Percentiles rank a stretch among this genome's conserved stretches.
Conservation (phyloP, 2,797 vertebrate genomes). For the Borostomias antarcticus region DNA sequence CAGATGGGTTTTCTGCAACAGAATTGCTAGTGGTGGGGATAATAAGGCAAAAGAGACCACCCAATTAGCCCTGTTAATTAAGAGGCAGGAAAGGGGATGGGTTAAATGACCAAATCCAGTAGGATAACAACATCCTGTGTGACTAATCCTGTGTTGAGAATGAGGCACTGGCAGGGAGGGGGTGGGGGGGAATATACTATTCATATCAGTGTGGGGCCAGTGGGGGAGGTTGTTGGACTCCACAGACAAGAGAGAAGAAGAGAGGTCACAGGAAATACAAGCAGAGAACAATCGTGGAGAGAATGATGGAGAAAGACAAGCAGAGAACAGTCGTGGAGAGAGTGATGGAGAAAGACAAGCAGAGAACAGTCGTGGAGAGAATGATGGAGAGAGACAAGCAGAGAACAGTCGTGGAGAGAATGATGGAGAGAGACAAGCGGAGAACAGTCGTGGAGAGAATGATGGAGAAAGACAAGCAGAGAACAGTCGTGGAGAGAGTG, state of each 20-base stretch:
- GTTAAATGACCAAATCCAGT: slow-evolving; percentile 60
- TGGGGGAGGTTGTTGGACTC: slow-evolving; percentile 28
- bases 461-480: slow-evolving; percentile 13
- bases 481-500: background rate
- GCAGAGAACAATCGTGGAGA: background rate
- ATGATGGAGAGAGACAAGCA: background rate
- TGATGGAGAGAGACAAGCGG: slow-evolving; percentile 3
- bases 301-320: slow-evolving; percentile 69
- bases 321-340: too few species aligned
- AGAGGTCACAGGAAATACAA: slow-evolving; percentile 19
- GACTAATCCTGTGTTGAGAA: slow-evolving; percentile 58
- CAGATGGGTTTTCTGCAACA: slow-evolving; percentile 17
- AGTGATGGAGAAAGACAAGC: too few species aligned
- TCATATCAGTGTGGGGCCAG: slow-evolving; percentile 31
- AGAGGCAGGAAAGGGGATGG: slow-evolving; percentile 58
- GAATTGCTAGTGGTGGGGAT: slow-evolving; percentile 49
- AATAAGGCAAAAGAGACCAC: slow-evolving; percentile 69
- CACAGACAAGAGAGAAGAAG: slow-evolving; percentile 22
- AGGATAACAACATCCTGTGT: slow-evolving; percentile 38
- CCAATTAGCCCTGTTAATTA: slow-evolving; percentile 66
- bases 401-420: background rate
- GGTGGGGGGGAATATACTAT: slow-evolving; percentile 23
- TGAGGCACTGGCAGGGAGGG: slow-evolving; percentile 46
- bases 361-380: background rate
- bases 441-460: background rate